Base-by-base conservation (phyloP, 2,888 invertebrate genomes). In the Athrips mouffetella region DNA sequence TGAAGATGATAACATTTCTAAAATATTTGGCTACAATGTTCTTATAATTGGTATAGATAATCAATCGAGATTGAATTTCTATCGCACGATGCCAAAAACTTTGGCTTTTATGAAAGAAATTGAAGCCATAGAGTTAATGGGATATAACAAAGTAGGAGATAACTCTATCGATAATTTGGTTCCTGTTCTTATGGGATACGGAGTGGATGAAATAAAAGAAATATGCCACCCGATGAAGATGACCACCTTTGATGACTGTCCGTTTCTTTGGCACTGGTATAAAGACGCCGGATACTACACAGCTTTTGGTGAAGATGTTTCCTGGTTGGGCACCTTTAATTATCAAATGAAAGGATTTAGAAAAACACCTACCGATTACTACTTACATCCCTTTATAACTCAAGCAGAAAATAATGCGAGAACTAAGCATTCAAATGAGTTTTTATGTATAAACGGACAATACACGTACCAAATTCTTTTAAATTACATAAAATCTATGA, bases 111-210 rank as follows among this genome's bases (percentile, higher is more conserved):
- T 96, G 46, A 84, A 90, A 49, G 75, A 90, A 11, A 80, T 94
- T 51, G 89, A 90, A 10, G 93, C 93, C 31, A 89, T 95, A 45
- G 96, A 96, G 70, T 89, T 98, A 71, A 77, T 93, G 57, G 98
- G 98, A 4, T 97, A 96, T 76, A 97, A 95, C 70, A 98, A 98
- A 89, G 94, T 98, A 6, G 98, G 93, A 2, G 98, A 98, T 76
- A 98, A 98, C 74, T 97, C 98, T 0, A 97, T 95, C 72, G 96
- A 97, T 0, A 98, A 98, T 75, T 74, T 98, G 50, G 91, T 94
- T 6, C 94, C 98, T 0, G 90, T 96, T 54, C 80, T 97, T 7
- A 91, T 92, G 2, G 97, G 97, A 0, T 33, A 2, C 33, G 10
- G 5, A 16, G 2, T 15, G 10, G 15, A 11, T n/a, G n/a, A n/a